Percentiles rank a stretch among this genome's conserved stretches.
phyloP scores from a whole-genome alignment of 2,797 vertebrate species.

The Squalus acanthias region DNA sequence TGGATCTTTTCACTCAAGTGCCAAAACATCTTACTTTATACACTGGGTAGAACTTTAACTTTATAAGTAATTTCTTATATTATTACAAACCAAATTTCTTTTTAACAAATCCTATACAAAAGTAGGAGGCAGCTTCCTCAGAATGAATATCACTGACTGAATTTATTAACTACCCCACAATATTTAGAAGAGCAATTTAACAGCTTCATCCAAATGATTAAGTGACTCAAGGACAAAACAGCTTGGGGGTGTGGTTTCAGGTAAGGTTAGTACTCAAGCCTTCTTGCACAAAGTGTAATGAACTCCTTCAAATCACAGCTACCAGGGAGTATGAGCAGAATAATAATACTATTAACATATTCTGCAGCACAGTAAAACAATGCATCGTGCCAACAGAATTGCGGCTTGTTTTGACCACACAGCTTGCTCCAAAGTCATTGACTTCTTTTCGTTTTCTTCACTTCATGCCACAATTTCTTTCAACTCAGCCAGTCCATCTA shows the following conservation, averaged over 20 bases:
- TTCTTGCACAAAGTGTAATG: background rate
- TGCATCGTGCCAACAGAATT: background rate
- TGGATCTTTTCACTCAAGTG: background rate
- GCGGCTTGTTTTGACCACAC: background rate
- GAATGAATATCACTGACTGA: background rate
- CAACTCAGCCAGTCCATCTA: background rate
- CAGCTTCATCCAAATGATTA: background rate
- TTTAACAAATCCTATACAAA: constrained; percentile 46
- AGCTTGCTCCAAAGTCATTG: background rate
- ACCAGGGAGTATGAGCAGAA: background rate
- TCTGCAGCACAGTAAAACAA: background rate
- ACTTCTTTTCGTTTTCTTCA: background rate
- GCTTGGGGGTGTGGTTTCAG: background rate
- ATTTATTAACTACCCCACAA: background rate
- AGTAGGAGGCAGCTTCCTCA: constrained; percentile 20
- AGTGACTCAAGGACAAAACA: background rate
- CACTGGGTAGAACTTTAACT: background rate
- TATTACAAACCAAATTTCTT: constrained; percentile 44
- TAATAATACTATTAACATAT: background rate
- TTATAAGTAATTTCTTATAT: constrained; percentile 41
- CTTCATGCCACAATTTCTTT: background rate
- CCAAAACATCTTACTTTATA: background rate
- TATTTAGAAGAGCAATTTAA: background rate
- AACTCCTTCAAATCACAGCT: background rate
- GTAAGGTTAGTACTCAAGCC: background rate